These are phyloP conservation scores for Drosophila monieri DNA, from an alignment of 2,888 invertebrate species.

Conservation along the genomic window DNA sequence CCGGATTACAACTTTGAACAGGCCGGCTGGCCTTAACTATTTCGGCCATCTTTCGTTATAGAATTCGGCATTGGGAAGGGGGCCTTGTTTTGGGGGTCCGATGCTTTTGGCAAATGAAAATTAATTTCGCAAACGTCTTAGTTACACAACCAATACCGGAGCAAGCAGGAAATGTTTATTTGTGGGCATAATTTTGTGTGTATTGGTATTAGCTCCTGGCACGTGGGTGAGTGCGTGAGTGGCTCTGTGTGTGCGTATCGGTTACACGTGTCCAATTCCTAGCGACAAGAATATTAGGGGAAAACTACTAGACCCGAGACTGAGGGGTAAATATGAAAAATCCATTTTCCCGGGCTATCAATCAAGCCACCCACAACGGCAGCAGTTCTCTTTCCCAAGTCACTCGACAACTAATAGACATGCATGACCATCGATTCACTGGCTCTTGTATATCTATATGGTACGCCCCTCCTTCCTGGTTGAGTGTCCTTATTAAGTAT, in stretches of 20 bases:
- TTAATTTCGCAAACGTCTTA: constrained; percentile 55
- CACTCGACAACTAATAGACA: constrained; percentile 38
- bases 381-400: constrained; percentile 21
- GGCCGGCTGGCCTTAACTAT: background rate
- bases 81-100: constrained; percentile 13
- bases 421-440: constrained; percentile 35
- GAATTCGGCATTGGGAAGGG: constrained; percentile 1
- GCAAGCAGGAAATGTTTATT: constrained; percentile 9
- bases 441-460: background rate
- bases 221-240: constrained; percentile 18
- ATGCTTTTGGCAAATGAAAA: constrained; percentile 16
- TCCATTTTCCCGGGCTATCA: constrained; percentile 68
- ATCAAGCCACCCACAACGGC: constrained; percentile 48
- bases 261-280: constrained; percentile 31
- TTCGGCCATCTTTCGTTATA: background rate
- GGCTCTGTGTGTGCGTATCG: constrained; percentile 18
- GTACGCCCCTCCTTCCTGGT: background rate
- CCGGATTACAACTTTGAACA: constrained; percentile 10
- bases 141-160: constrained; percentile 37
- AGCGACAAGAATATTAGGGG: constrained; percentile 29
- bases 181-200: constrained; percentile 26
- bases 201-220: constrained; percentile 14
- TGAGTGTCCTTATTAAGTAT: constrained; percentile 68
- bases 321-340: constrained; percentile 58
- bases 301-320: constrained; percentile 6